Evolutionary conservation across 2,113 vertebrate genomes (phyloP), one percentile per base, ranked within the genome.

Genomic region (Bungarus multicinctus): DNA sequence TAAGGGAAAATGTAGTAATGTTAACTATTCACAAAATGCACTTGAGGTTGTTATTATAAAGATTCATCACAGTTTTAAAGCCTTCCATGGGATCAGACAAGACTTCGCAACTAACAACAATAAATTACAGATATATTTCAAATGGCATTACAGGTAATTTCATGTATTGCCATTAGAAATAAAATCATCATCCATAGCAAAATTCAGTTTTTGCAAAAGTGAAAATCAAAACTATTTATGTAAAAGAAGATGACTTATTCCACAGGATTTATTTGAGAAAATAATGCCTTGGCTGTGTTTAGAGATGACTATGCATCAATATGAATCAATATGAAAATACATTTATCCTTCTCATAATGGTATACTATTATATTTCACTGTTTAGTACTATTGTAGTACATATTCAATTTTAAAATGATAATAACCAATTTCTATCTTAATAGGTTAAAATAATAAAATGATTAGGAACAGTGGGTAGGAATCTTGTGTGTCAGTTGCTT

Each of bases 361-460:
- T 81, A 45, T 53, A 45, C 20, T 87, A 53, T 52, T 60, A 52
- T 60, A 20, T 87, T 60, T 87, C 30, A 34, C 30, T 50, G 60
- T 57, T 47, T 60, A 91, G 22, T 60, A 43, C 27, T 85, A 88
- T 87, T 64, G n/a, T 52, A 27, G 5, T 50, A 45, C 58, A 92
- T 64, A 87, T 14, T 6, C 85, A 25, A 87, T 92, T 57, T 85
- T 39, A 52, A 86, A 96, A 74, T 87, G 94, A 93, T 60, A 96
- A 94, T 93, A 91, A 88, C 95, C 93, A 90, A 91, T 96, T 90
- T 95, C 95, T 95, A 93, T 94, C 90, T 96, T 96, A 95, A 95
- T 94, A 89, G 96, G 96, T 96, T 58, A 95, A 96, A 54, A 89
- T 94, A 96, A 96, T 96, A 97, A 97, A 96, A 94, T 81, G 96